Percentiles rank a stretch among this genome's conserved stretches.
Conservation (phyloP, 2,797 vertebrate species). For the Babyrousa celebensis region DNA sequence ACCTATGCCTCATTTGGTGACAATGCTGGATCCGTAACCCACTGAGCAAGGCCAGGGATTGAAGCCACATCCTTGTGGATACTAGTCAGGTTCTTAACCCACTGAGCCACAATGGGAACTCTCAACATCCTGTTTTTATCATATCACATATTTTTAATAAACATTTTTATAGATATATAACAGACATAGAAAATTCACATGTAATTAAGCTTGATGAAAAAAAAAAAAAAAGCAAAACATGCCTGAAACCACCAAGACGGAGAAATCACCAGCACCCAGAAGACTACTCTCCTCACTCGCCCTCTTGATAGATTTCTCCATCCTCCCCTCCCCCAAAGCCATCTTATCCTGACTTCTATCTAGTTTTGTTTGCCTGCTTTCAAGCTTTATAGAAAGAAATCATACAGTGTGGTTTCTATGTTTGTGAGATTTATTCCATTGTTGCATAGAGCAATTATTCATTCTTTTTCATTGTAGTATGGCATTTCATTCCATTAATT, state of each 20-base stretch:
- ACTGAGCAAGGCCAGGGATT: too few species aligned
- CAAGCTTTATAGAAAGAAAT: neutral
- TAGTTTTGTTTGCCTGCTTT: neutral
- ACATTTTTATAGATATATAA: neutral
- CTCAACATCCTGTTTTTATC: neutral
- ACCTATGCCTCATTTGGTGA: too few species aligned
- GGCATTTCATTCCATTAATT: neutral
- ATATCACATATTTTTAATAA: neutral
- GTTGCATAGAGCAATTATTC: neutral
- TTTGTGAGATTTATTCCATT: neutral
- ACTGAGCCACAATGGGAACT: too few species aligned
- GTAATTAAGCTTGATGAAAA: neutral
- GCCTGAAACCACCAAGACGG: neutral
- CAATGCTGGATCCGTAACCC: too few species aligned
- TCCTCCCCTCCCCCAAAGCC: neutral
- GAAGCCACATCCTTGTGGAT: too few species aligned
- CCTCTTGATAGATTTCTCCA: neutral
- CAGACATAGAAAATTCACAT: neutral
- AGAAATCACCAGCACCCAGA: neutral
- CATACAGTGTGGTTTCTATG: neutral
- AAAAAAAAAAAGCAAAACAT: neutral
- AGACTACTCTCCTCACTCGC: fast-evolving
- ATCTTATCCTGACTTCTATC: neutral
- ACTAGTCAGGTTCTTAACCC: too few species aligned
- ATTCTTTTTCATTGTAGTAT: neutral